Percentiles rank a stretch among this genome's conserved stretches.
Evolutionary conservation across 2,888 invertebrate species (phyloP).

Genomic region (Conus canariensis): DNA sequence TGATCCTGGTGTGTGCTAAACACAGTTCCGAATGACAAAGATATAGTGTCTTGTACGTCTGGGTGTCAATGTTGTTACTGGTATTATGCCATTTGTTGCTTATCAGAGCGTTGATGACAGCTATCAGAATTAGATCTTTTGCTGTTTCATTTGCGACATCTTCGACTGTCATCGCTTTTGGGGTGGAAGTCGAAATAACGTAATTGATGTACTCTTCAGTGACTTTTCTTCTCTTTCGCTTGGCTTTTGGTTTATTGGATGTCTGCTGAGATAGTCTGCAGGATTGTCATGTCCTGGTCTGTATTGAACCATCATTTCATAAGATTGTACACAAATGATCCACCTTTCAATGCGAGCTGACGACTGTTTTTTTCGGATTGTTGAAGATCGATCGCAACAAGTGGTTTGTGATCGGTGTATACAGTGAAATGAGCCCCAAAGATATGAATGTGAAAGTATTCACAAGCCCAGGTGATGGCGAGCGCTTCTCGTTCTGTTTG

Average conservation of each 20-base stretch:
- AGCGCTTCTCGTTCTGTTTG: too few relatives aligned
- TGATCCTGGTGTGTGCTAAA: background rate
- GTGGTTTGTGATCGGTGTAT: too few relatives aligned
- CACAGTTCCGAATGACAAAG: constrained; percentile 35
- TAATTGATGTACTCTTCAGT: constrained; percentile 61
- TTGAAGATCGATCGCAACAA: background rate
- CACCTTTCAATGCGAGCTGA: constrained; percentile 59
- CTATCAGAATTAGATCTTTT: constrained; percentile 51
- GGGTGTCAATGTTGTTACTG: background rate
- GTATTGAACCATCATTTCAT: constrained; percentile 54
- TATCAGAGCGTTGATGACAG: constrained; percentile 28
- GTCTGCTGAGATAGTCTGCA: constrained; percentile 59
- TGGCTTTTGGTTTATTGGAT: constrained; percentile 46
- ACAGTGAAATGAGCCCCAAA: too few relatives aligned
- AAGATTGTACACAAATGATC: constrained; percentile 56
- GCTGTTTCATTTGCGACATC: constrained; percentile 54
- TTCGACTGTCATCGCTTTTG: constrained; percentile 58
- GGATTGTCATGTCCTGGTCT: constrained; percentile 59
- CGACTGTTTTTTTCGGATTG: constrained; percentile 38
- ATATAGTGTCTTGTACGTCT: constrained; percentile 14
- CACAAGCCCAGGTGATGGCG: too few relatives aligned
- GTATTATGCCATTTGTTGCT: constrained; percentile 5
- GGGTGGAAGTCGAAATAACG: constrained; percentile 48
- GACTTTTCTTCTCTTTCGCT: constrained; percentile 44
- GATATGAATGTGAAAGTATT: too few relatives aligned